A percentile compares a stretch with the other conserved stretches of the same genome.
Evolutionary conservation across 2,888 invertebrate species (phyloP).

Genomic region (Hirtodrosophila confusa): DNA sequence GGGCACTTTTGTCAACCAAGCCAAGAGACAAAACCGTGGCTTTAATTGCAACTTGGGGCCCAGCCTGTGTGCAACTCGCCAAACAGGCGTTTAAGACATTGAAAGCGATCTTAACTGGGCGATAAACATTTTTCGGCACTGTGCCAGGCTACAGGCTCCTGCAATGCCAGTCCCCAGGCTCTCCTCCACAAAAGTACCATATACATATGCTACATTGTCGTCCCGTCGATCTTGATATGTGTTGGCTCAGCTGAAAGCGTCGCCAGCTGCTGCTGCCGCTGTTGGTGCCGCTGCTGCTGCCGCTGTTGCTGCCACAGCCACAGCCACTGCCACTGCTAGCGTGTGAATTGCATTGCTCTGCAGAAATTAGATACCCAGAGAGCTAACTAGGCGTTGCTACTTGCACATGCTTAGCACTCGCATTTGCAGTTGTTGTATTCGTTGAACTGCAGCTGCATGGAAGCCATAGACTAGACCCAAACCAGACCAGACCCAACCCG

Average conservation of each 20-base stretch:
- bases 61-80: background rate
- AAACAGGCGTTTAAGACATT: constrained; percentile 30
- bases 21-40: constrained; percentile 25
- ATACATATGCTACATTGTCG: constrained; percentile 15
- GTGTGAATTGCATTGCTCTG: constrained; percentile 63
- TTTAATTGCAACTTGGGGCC: constrained; percentile 53
- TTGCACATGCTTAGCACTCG: constrained; percentile 14
- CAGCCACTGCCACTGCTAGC: constrained; percentile 21
- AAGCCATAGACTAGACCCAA: constrained; percentile 47
- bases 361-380: constrained; percentile 66
- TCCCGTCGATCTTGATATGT: constrained; percentile 48
- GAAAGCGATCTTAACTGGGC: constrained; percentile 45
- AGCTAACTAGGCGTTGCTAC: constrained; percentile 54
- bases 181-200: constrained; percentile 3
- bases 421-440: constrained; percentile 8
- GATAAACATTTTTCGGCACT: constrained; percentile 52
- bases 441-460: constrained; percentile 28
- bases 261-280: constrained; percentile 32
- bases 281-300: background rate
- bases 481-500: background rate
- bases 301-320: no score
- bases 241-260: constrained; percentile 44
- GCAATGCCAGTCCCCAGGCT: background rate
- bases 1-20: constrained; percentile 70
- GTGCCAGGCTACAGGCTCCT: constrained; percentile 1